phyloP scores from a whole-genome alignment of 1,140 invertebrate species.

The Brachionus calyciflorus region DNA sequence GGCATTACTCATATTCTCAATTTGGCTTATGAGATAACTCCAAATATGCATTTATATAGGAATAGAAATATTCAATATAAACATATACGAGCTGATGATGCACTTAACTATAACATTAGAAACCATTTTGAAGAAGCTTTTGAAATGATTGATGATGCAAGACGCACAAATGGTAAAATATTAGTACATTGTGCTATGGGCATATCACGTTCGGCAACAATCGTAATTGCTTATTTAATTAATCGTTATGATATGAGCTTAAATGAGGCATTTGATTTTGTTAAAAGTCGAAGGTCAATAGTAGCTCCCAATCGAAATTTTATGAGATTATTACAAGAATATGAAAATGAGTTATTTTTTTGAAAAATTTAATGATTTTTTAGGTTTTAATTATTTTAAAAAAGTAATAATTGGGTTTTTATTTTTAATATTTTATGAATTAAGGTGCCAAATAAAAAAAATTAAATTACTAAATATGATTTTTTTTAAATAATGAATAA shows the following conservation, averaged over 20 bases:
- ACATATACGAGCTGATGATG: slow-evolving; percentile 41
- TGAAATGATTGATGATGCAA: slow-evolving; percentile 47
- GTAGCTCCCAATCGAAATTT: not conserved
- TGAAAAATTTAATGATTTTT: not conserved
- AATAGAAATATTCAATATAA: slow-evolving; percentile 20
- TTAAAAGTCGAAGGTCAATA: not conserved
- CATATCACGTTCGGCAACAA: slow-evolving; percentile 47
- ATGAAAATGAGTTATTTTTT: slow-evolving; percentile 10
- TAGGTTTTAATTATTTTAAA: not conserved
- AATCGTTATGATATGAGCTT: slow-evolving; percentile 1
- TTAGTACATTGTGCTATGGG: slow-evolving; percentile 49
- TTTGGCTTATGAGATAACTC: slow-evolving; percentile 22
- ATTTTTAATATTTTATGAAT: not conserved
- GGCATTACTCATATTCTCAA: slow-evolving; percentile 48
- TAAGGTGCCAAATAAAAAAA: too few species aligned
- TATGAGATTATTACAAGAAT: slow-evolving; percentile 20
- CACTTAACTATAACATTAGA: slow-evolving; percentile 44
- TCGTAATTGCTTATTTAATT: slow-evolving; percentile 41
- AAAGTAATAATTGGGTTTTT: not conserved
- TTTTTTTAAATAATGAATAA: not conserved
- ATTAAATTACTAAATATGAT: not conserved
- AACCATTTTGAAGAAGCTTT: slow-evolving; percentile 48
- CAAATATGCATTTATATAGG: not conserved
- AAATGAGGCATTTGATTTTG: not conserved
- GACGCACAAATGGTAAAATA: slow-evolving; percentile 28